Conservation (phyloP, 2,113 vertebrate species). For the Cacatua alba region DNA sequence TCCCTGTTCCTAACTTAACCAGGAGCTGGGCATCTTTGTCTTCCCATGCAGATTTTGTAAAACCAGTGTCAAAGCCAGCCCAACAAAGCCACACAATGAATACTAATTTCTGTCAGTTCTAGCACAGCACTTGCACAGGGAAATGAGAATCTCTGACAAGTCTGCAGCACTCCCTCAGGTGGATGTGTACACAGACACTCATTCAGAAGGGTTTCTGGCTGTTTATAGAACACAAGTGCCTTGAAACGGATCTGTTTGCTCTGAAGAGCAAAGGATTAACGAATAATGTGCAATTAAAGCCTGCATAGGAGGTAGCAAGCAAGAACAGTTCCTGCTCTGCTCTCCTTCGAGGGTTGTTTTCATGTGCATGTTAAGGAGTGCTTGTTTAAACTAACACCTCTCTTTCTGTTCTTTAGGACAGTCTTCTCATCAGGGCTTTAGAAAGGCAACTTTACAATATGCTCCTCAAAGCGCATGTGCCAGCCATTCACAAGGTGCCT, state of each 20-base stretch:
- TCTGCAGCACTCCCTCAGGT: neutral
- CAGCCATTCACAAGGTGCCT: neutral
- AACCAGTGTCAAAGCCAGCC: neutral
- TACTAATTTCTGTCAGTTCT: neutral
- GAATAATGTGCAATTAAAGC: slow-evolving; percentile 38
- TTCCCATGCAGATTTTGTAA: neutral
- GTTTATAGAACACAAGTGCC: slow-evolving; percentile 23
- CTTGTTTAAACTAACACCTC: neutral
- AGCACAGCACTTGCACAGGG: neutral
- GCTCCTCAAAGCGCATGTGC: neutral
- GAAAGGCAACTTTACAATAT: neutral
- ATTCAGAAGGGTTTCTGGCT: neutral
- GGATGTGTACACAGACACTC: neutral
- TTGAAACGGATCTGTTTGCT: slow-evolving; percentile 42
- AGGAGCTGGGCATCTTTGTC: neutral
- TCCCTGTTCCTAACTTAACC: neutral
- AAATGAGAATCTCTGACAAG: neutral
- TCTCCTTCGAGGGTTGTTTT: neutral
- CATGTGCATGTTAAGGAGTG: neutral
- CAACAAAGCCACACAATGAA: neutral
- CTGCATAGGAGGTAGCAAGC: neutral
- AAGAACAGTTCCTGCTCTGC: neutral
- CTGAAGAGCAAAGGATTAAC: slow-evolving; percentile 48
- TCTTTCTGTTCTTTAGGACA: neutral
- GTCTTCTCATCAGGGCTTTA: neutral